Base-by-base conservation (phyloP, 1,140 invertebrate genomes). In the Pygmarrhopalites habei region DNA sequence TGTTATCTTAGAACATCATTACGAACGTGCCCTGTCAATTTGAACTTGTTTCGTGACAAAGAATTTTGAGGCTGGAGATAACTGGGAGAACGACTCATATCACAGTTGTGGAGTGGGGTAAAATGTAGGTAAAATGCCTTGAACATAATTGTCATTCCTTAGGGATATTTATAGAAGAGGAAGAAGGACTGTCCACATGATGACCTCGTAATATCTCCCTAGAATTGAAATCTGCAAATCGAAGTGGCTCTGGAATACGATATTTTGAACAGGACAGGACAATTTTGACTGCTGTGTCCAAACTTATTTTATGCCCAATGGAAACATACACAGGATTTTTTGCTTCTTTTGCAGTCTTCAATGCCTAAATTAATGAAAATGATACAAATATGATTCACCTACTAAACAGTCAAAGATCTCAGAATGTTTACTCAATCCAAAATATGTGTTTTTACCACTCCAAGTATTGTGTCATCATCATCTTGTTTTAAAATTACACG, bases 251-350 rank as follows among this genome's bases (percentile, higher is more conserved):
- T n/a, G 79, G 78, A 61, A 79, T 72, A 35, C 77, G 69, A 65
- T 73, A 76, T 66, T 75, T 73, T 46, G 73, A 75, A 61, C 75
- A 77, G 39, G 64, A 58, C 30, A 75, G 64, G 3, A 79, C 77
- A 14, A 79, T 65, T 61, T 66, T 68, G 19, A 73, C 68, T 17
- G 78, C 76, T 10, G 76, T 76, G 12, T 75, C 72, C 58, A 79
- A 66, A 52, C 73, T 73, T 29, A 80, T 76, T 65, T 73, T 73
- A 62, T 80, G 77, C 46, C 79, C 79, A 25, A 76, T 69, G 17
- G 77, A 79, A 29, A 80, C 68, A 60, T 77, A 80, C 15, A 80
- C 66, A 4, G 79, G 78, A 62, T 79, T 79, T 51, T 65, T 66
- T 25, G 62, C 41, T 12, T 64, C 51, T 23, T 66, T 29, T 3